Conservation (phyloP, 2,888 invertebrate species). For the Rosalia funebris region DNA sequence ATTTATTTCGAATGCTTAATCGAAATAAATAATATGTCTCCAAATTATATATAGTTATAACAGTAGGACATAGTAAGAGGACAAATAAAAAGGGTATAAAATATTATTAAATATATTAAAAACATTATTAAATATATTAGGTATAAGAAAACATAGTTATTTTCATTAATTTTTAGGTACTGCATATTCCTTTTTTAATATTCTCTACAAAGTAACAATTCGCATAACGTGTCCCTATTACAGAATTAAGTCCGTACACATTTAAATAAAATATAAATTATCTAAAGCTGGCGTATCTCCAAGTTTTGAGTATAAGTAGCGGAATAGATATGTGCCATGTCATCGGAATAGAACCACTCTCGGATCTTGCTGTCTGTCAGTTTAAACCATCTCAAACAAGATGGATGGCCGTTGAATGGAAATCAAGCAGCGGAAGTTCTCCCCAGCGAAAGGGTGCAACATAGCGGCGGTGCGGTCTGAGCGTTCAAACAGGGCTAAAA, state of each 20-base stretch:
- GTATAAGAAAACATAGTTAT: too few species aligned
- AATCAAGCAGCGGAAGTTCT: slow-evolving; percentile 67
- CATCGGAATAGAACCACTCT: slow-evolving; percentile 62
- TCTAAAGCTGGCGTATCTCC: slow-evolving; percentile 37
- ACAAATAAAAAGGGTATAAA: too few species aligned
- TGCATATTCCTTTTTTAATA: too few species aligned
- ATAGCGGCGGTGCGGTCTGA: slow-evolving; percentile 36
- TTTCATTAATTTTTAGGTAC: too few species aligned
- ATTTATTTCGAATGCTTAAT: too few species aligned
- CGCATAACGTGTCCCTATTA: background rate
- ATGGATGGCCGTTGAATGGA: slow-evolving; percentile 74
- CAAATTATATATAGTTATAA: too few species aligned
- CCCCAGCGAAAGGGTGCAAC: slow-evolving; percentile 55
- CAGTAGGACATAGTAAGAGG: too few species aligned
- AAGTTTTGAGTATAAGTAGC: slow-evolving; percentile 47
- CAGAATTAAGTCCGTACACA: background rate
- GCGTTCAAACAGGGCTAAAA: slow-evolving; percentile 40
- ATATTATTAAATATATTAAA: too few species aligned
- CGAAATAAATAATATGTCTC: too few species aligned
- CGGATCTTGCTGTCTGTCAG: slow-evolving; percentile 65
- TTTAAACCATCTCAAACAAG: slow-evolving; percentile 70
- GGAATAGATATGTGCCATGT: slow-evolving; percentile 62
- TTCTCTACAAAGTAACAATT: background rate
- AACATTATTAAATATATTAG: too few species aligned
- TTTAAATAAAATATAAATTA: slow-evolving; percentile 22